A percentile compares a stretch with the other conserved stretches of the same genome.
phyloP scores from a whole-genome alignment of 2,797 vertebrate species.

The Cetoscarus ocellatus region DNA sequence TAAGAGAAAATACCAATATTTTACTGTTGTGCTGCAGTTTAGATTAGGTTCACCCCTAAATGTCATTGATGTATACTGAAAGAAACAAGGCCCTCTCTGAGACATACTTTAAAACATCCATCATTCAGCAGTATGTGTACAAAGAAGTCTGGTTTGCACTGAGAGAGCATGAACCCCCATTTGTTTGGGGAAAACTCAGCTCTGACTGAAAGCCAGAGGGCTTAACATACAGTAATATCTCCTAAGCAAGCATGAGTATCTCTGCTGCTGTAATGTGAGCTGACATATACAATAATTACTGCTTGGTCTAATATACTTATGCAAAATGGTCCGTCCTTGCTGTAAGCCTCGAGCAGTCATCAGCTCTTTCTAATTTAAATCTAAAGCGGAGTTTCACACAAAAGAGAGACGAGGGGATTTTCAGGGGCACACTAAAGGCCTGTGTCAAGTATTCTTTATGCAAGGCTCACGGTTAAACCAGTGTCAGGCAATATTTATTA shows the following conservation, averaged over 20 bases:
- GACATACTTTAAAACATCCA: constrained; percentile 43
- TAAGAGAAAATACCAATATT: constrained; percentile 6
- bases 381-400: too few species aligned
- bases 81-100: constrained; percentile 41
- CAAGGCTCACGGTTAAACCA: too few species aligned
- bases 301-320: too few species aligned
- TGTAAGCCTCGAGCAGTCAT: too few species aligned
- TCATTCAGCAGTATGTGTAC: constrained; percentile 33
- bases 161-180: constrained; percentile 18
- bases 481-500: too few species aligned
- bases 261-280: neutral
- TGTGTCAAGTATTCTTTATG: too few species aligned
- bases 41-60: constrained; percentile 48
- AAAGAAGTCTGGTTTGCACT: constrained; percentile 23
- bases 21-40: constrained; percentile 36
- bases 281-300: too few species aligned
- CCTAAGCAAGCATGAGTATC: constrained; percentile 2
- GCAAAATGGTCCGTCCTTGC: too few species aligned
- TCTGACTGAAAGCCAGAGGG: constrained; percentile 19
- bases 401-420: too few species aligned
- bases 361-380: too few species aligned
- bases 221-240: constrained; percentile 3
- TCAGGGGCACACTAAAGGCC: too few species aligned
- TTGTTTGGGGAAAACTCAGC: constrained; percentile 17
- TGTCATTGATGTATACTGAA: constrained; percentile 50